phyloP scores from a whole-genome alignment of 1,140 invertebrate species.

The Euborellia annulipes region DNA sequence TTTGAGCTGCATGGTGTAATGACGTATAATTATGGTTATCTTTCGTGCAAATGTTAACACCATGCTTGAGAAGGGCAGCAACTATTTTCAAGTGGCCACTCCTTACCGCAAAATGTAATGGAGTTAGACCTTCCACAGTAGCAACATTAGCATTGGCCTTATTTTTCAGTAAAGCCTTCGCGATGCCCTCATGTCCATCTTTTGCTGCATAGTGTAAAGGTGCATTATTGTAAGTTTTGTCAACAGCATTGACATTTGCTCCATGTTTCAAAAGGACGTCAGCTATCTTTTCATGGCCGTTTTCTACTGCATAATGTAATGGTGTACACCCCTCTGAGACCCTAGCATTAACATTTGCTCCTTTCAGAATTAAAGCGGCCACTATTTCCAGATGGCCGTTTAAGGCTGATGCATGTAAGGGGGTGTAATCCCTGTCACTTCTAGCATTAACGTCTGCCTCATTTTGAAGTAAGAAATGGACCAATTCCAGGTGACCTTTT shows the following conservation, averaged over 20 bases:
- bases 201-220: conserved; percentile 16
- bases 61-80: too few relatives aligned
- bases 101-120: conserved; percentile 18
- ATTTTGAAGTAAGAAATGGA: conserved; percentile 9
- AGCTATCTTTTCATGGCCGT: conserved; percentile 35
- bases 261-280: conserved; percentile 36
- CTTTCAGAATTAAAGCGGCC: conserved; percentile 5
- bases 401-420: neutral
- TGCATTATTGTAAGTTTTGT: conserved; percentile 11
- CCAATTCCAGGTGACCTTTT: conserved; percentile 6
- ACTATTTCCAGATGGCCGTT: conserved; percentile 2
- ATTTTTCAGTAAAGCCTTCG: conserved; percentile 9
- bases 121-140: conserved; percentile 9
- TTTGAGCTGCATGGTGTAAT: too few relatives aligned
- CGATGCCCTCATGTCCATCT: conserved; percentile 3
- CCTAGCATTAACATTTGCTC: neutral
- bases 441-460: conserved; percentile 9
- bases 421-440: neutral
- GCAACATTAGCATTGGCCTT: conserved; percentile 21
- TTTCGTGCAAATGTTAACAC: too few relatives aligned
- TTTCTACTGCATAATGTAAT: conserved; percentile 10
- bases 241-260: conserved; percentile 29
- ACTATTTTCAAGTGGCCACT: too few relatives aligned
- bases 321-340: neutral
- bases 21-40: too few relatives aligned